Percentiles rank a stretch among this genome's conserved stretches.
Evolutionary conservation across 2,888 invertebrate species (phyloP).

Genomic region (Idaea biselata): DNA sequence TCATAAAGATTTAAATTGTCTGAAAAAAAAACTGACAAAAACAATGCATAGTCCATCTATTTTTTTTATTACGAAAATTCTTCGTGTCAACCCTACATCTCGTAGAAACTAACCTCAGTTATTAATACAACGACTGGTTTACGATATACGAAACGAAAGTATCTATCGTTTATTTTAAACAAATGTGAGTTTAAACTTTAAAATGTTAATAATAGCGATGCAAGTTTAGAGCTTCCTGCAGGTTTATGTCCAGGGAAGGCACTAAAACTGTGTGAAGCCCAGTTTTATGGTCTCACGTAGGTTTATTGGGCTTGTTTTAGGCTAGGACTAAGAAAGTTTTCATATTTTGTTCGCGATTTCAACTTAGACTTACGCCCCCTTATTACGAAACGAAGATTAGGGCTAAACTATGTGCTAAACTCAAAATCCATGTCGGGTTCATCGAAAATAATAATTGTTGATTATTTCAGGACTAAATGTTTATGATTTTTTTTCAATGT

Average conservation of each 20-base stretch:
- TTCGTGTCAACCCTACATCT: conserved; percentile 21
- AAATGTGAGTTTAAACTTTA: conserved; percentile 48
- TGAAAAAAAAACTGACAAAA: neutral
- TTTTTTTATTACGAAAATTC: neutral
- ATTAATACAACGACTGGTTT: conserved; percentile 58
- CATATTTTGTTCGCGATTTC: no score
- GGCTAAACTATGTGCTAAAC: no score
- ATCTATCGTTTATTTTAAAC: conserved; percentile 50
- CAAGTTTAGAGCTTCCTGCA: conserved; percentile 45
- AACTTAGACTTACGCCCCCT: no score
- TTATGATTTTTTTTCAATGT: no score
- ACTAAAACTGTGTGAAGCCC: neutral
- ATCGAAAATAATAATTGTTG: no score
- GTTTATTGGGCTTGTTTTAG: neutral
- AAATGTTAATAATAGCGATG: conserved; percentile 37
- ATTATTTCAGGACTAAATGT: no score
- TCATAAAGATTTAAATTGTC: no score
- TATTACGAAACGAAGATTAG: no score
- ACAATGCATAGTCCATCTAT: neutral
- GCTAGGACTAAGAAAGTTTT: neutral
- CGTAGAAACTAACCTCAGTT: conserved; percentile 43
- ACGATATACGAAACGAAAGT: conserved; percentile 52
- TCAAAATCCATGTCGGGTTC: no score
- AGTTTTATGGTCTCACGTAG: neutral
- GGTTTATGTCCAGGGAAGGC: neutral